A percentile compares a stretch with the other conserved stretches of the same genome.
phyloP scores from a whole-genome alignment of 2,888 invertebrate species.

The Dusona sp. region DNA sequence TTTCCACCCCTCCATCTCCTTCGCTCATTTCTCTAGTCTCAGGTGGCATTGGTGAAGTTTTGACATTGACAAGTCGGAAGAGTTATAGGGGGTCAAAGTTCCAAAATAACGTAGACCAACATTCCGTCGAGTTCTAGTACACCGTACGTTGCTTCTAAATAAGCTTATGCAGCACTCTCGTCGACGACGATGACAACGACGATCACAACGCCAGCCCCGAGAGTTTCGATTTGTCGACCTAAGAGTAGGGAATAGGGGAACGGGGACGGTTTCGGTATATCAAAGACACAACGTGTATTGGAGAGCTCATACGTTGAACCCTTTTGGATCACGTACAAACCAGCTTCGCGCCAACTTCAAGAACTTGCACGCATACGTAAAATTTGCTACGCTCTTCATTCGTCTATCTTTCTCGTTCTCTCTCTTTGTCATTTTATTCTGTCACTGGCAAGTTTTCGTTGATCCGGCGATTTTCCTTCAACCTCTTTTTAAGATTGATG shows the following conservation, averaged over 20 bases:
- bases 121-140: constrained; percentile 40
- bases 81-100: constrained; percentile 66
- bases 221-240: constrained; percentile 59
- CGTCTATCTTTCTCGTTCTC: background rate
- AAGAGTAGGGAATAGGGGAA: background rate
- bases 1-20: background rate
- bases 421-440: constrained; percentile 30
- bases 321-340: constrained; percentile 40
- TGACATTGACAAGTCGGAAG: constrained; percentile 33
- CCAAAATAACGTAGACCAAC: constrained; percentile 65
- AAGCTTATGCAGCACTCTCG: constrained; percentile 84
- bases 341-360: constrained; percentile 42
- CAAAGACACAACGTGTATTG: constrained; percentile 54
- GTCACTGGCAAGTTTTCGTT: constrained; percentile 58
- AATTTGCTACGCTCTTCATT: constrained; percentile 1
- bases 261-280: constrained; percentile 58
- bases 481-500: constrained; percentile 24
- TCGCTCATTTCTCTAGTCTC: background rate
- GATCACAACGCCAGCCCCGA: constrained; percentile 37
- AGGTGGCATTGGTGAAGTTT: constrained; percentile 36
- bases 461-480: constrained; percentile 58
- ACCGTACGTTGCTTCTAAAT: constrained; percentile 75
- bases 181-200: constrained; percentile 71
- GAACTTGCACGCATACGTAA: constrained; percentile 40
- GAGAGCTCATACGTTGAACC: constrained; percentile 63